These are phyloP conservation scores for Orthosia gracilis DNA, from an alignment of 2,888 invertebrate species.

Conservation along the genomic window DNA sequence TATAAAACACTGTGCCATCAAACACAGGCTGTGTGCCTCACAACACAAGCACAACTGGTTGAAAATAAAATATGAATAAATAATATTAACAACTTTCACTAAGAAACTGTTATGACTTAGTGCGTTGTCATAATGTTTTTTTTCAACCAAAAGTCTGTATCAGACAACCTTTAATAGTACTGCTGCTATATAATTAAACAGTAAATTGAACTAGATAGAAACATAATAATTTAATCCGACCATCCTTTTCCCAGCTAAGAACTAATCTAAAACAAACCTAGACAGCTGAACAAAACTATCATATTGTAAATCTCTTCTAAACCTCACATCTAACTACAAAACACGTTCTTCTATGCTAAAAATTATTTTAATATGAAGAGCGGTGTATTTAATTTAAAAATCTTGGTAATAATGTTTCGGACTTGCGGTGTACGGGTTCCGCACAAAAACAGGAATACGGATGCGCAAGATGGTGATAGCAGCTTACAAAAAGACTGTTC, in stretches of 20 bases:
- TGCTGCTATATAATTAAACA: not conserved
- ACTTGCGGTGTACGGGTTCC: not conserved
- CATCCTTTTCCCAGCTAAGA: too few species aligned
- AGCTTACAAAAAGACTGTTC: too few species aligned
- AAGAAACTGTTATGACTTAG: not conserved
- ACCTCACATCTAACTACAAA: slow-evolving; percentile 23
- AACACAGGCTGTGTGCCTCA: too few species aligned
- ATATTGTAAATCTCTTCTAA: slow-evolving; percentile 26
- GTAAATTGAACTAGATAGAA: not conserved
- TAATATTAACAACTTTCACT: not conserved
- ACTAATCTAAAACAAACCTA: slow-evolving; percentile 12
- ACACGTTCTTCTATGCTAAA: slow-evolving; percentile 36
- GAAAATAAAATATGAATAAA: too few species aligned
- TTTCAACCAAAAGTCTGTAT: not conserved
- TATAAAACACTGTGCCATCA: too few species aligned
- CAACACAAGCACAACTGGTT: too few species aligned
- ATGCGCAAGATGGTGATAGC: too few species aligned
- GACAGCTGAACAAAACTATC: slow-evolving; percentile 21
- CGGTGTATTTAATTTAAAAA: slow-evolving; percentile 22
- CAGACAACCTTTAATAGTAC: not conserved
- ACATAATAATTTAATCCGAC: not conserved
- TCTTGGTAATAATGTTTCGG: not conserved
- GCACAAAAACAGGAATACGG: not conserved
- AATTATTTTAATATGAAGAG: slow-evolving; percentile 43
- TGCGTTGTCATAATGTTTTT: not conserved